phyloP scores from a whole-genome alignment of 2,113 vertebrate species.

The Pleuronectes platessa region DNA sequence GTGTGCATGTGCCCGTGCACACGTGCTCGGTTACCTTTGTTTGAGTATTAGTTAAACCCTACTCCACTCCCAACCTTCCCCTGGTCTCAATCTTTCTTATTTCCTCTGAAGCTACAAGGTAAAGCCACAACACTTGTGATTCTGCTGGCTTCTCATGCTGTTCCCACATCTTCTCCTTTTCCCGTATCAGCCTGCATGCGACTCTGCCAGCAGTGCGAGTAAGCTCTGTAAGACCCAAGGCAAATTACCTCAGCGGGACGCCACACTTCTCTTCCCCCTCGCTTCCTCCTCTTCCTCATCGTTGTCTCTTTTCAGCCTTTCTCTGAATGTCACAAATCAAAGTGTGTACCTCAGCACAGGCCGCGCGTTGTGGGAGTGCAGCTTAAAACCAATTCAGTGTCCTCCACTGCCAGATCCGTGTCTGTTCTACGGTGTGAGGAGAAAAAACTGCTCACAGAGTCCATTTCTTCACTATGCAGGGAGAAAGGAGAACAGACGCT shows the following conservation, averaged over 20 bases:
- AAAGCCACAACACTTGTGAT: constrained; percentile 68
- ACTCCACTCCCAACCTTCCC: constrained; percentile 39
- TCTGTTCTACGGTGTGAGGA: constrained; percentile 32
- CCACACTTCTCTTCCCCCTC: constrained; percentile 56
- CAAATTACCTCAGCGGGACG: constrained; percentile 73
- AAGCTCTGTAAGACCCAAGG: constrained; percentile 72
- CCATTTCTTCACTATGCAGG: constrained; percentile 3
- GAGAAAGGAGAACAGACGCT: constrained; percentile 19
- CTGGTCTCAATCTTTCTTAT: constrained; percentile 39
- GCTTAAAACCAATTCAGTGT: constrained; percentile 63
- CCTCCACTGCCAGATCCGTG: constrained; percentile 49
- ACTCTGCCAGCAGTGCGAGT: constrained; percentile 60
- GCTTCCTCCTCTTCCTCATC: constrained; percentile 49
- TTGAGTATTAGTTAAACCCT: constrained; percentile 68
- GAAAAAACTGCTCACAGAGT: constrained; percentile 11
- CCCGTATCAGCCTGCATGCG: constrained; percentile 51
- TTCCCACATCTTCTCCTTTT: constrained; percentile 62
- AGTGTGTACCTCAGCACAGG: constrained; percentile 62
- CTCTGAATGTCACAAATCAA: constrained; percentile 66
- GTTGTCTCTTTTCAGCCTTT: neutral
- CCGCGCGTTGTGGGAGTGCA: constrained; percentile 46
- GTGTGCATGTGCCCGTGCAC: neutral
- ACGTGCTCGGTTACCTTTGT: constrained; percentile 47
- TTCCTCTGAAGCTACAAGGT: constrained; percentile 58
- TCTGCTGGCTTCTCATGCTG: constrained; percentile 58